Evolutionary conservation across 2,888 invertebrate genomes (phyloP), one percentile per base, ranked within the genome.

Genomic region (Leptinotarsa haldemani): DNA sequence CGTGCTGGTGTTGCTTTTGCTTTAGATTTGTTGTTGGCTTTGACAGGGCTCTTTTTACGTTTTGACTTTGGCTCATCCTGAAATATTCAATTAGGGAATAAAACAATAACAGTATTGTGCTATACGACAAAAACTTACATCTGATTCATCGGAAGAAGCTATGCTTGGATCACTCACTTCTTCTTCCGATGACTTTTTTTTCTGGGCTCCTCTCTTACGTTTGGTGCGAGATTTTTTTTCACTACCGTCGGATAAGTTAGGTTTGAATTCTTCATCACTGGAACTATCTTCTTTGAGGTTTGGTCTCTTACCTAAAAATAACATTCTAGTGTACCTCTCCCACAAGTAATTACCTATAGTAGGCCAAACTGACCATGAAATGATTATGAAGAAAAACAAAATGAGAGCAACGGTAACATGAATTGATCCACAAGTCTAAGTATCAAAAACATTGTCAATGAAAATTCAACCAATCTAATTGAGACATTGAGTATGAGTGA

Each of bases 281-380:
- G 88, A 87, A 70, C 85, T 87, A 25, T 87, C 88, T 68, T 88
- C 88, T 77, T 89, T 89, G 52, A 88, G 83, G 78, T 87, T 88
- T 3, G 86, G 76, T 4, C 87, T 81, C 79, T 84, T 85, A 68
- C 87, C 86, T 82, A 65, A 22, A 73, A 69, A 30, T 4, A 66
- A 66, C 13, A 65, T 15, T 56, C 22, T 22, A 13, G 25, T 25
- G 1, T 25, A 56, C 5, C 40, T 40, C 40, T 9, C 9, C 40
- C 40, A 40, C 40, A 40, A 40, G 40, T 40, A 40, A 40, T 40
- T 40, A 40, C 40, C 7, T 40, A 40, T 40, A 40, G 12, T 40
- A 40, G 9, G 40, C 9, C 40, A 40, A 40, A 40, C 40, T 9
- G 2, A 9, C 40, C 7, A 9, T 7, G 40, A 40, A 40, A 40